Percentiles rank a stretch among this genome's conserved stretches.
Evolutionary conservation across 2,888 invertebrate species (phyloP).

Genomic region (Hirudinaria manillensis): DNA sequence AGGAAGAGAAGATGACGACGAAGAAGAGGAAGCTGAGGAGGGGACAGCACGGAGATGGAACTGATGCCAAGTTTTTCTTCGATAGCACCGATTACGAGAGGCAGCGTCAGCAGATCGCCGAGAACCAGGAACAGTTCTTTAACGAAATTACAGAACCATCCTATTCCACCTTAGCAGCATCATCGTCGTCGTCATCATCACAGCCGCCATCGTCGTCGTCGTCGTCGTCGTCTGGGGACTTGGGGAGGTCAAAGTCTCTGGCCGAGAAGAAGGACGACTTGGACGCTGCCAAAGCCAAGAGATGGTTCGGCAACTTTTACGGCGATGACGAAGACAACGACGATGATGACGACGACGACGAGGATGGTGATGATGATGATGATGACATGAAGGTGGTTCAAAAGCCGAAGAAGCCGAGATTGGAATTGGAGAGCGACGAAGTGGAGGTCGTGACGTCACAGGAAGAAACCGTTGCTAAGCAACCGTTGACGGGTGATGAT

Average conservation of each 20-base stretch:
- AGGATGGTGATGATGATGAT: slow-evolving; percentile 15
- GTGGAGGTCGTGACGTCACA: slow-evolving; percentile 1
- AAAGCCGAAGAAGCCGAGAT: not conserved
- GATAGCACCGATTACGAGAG: not conserved
- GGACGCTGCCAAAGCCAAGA: too few species aligned
- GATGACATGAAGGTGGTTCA: slow-evolving; percentile 1
- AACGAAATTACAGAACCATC: too few species aligned
- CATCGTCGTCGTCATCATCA: too few species aligned
- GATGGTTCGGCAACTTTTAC: not conserved
- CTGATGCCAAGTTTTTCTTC: not conserved
- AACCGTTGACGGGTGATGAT: slow-evolving; percentile 23
- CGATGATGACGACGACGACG: slow-evolving; percentile 15
- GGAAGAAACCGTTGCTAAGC: not conserved
- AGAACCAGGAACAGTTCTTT: slow-evolving; percentile 1
- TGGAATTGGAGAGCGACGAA: not conserved
- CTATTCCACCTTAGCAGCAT: too few species aligned
- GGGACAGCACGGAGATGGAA: not conserved
- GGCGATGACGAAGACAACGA: slow-evolving; percentile 22
- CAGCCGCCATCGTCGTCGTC: too few species aligned
- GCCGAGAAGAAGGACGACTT: too few species aligned
- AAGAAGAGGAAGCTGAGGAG: slow-evolving; percentile 4
- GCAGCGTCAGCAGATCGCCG: not conserved
- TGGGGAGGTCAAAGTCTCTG: too few species aligned
- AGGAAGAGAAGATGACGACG: not conserved
- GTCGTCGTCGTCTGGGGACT: too few species aligned